Conservation (phyloP, 2,797 vertebrate species). For the Gobio occitaniae region DNA sequence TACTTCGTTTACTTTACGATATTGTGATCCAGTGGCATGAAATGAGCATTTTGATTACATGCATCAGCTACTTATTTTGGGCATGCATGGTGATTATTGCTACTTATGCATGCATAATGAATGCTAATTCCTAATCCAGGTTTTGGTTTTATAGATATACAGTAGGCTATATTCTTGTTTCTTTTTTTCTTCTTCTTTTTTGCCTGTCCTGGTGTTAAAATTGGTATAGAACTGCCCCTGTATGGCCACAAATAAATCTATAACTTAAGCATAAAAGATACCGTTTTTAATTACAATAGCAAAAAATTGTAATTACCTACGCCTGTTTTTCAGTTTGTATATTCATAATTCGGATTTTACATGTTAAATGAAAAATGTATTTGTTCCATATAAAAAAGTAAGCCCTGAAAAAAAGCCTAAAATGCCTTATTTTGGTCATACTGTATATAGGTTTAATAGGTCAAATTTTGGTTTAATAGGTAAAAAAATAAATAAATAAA, state of each 20-base stretch:
- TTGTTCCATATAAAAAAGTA: too few relatives aligned
- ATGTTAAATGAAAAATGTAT: not conserved
- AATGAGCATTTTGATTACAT: not conserved
- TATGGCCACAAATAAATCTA: not conserved
- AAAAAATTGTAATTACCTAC: not conserved
- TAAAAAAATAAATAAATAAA: too few relatives aligned
- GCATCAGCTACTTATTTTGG: not conserved
- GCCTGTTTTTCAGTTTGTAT: not conserved
- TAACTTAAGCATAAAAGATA: not conserved
- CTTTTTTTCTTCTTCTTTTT: too few relatives aligned
- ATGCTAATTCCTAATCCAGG: not conserved
- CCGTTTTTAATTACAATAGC: not conserved
- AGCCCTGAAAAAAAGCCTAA: not conserved
- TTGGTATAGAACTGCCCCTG: not conserved
- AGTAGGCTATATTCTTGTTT: not conserved
- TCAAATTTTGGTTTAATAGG: too few relatives aligned
- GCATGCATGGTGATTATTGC: not conserved
- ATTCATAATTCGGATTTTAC: not conserved
- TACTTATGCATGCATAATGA: not conserved
- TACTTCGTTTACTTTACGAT: not conserved
- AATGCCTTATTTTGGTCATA: too few relatives aligned
- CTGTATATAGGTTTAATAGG: not conserved
- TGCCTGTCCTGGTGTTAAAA: not conserved
- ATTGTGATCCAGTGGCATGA: not conserved
- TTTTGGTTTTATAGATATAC: not conserved